Evolutionary conservation across 1,140 invertebrate genomes (phyloP).

Genomic region (Caenorhabditis elegans): WBcel235 BX284605.5:11877001-11877500

Average conservation of each 20-base stretch:
- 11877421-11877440: conserved; percentile 17
- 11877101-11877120: conserved; percentile 70
- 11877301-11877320: conserved; percentile 48
- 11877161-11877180: not conserved
- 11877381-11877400: conserved; percentile 58
- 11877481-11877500: conserved; percentile 58
- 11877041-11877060: conserved; percentile 61
- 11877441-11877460: conserved; percentile 62
- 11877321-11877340: conserved; percentile 53
- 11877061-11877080: conserved; percentile 68
- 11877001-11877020: conserved; percentile 65
- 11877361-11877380: conserved; percentile 54
- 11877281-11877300: conserved; percentile 63
- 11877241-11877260: conserved; percentile 63
- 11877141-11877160: conserved; percentile 69
- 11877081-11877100: conserved; percentile 69
- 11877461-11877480: conserved; percentile 61
- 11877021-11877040: conserved; percentile 61
- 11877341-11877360: conserved; percentile 56
- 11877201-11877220: conserved; percentile 58
- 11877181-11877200: not conserved
- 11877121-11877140: conserved; percentile 68
- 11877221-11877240: conserved; percentile 54
- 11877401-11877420: not conserved
- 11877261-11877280: conserved; percentile 58